Evolutionary conservation across 1,140 invertebrate genomes (phyloP).

Genomic region (Drosophila arawakana): DNA sequence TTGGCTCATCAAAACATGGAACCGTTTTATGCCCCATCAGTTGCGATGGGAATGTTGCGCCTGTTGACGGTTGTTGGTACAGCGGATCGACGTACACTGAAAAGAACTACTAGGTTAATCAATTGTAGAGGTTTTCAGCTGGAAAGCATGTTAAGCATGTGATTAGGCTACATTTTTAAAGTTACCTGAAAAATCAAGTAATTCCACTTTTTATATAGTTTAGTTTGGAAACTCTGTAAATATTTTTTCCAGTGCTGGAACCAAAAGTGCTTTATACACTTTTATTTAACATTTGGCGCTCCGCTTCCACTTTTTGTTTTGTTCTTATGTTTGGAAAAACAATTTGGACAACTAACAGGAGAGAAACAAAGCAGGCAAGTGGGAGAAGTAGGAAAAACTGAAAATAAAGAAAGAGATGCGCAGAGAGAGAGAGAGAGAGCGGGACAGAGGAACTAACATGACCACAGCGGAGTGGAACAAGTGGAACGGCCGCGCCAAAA

Average conservation of each 20-base stretch:
- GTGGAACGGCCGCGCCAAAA: conserved; percentile 63
- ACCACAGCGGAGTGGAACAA: conserved; percentile 55
- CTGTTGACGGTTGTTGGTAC: not conserved
- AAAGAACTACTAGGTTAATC: too few species aligned
- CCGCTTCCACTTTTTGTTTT: conserved; percentile 27
- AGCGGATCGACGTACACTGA: not conserved
- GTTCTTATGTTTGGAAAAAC: conserved; percentile 44
- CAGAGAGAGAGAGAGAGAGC: not conserved
- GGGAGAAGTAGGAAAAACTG: not conserved
- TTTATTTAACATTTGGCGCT: conserved; percentile 42
- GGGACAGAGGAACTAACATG: not conserved
- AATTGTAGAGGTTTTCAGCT: too few species aligned
- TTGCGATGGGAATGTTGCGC: conserved; percentile 36
- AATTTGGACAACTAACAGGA: conserved; percentile 42
- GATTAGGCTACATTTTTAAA: too few species aligned
- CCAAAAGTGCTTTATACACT: conserved; percentile 27
- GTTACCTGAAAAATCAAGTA: too few species aligned
- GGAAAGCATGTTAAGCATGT: too few species aligned
- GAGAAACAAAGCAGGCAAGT: not conserved
- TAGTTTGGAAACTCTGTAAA: too few species aligned
- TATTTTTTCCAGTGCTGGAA: not conserved
- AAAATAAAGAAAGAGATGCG: not conserved
- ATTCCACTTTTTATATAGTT: too few species aligned
- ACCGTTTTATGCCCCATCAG: conserved; percentile 15
- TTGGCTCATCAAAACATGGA: conserved; percentile 42